phyloP scores from a whole-genome alignment of 2,797 vertebrate genomes.

The Gymnothorax reevesii region DNA sequence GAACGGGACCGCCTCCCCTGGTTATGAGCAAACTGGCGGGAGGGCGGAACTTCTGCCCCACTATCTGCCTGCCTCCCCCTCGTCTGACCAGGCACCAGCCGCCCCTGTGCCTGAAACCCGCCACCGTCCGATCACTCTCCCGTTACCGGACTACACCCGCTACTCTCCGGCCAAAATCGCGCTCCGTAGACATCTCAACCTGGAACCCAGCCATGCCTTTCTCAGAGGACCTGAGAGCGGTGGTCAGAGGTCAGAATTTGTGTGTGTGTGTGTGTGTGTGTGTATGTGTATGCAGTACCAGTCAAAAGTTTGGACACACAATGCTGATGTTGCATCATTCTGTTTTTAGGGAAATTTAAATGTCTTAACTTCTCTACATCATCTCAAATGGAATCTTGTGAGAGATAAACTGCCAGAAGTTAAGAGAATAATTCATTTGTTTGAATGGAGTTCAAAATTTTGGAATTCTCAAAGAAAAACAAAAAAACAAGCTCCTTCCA shows the following conservation, averaged over 20 bases:
- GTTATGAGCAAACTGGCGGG: conserved; percentile 73
- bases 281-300: neutral
- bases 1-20: conserved; percentile 80
- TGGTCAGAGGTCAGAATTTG: conserved; percentile 63
- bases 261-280: neutral
- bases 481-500: no score
- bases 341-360: no score
- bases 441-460: no score
- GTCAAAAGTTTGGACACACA: no score
- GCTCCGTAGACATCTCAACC: conserved; percentile 91
- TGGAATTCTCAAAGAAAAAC: no score
- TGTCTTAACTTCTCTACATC: no score
- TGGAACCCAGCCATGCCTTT: conserved; percentile 75
- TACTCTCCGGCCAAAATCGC: conserved; percentile 97
- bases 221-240: conserved; percentile 71
- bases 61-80: conserved; percentile 74
- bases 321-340: no score
- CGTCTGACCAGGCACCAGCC: conserved; percentile 84
- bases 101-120: conserved; percentile 75
- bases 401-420: no score
- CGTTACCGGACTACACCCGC: conserved; percentile 91
- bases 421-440: no score
- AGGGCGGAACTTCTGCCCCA: conserved; percentile 86
- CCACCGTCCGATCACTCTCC: conserved; percentile 73
- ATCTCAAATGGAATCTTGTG: no score